A percentile compares a stretch with the other conserved stretches of the same genome.
phyloP scores from a whole-genome alignment of 2,113 vertebrate genomes.

The Acrocephalus arundinaceus region DNA sequence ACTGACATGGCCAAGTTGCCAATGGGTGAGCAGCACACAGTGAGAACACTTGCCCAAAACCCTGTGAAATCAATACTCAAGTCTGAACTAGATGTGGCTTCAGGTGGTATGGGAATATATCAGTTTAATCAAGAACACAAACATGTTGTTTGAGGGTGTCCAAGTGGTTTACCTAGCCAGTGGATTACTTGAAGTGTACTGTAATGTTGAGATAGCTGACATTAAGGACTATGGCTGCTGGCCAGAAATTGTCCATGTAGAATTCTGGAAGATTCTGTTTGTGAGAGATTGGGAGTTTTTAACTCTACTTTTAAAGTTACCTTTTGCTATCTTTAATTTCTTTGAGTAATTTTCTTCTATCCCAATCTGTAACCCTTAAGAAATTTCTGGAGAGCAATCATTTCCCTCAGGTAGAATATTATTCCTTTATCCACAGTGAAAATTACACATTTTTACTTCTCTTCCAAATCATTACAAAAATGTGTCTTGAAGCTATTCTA shows the following conservation, averaged over 20 bases:
- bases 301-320: not conserved
- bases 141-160: not conserved
- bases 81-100: not conserved
- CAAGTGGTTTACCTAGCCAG: not conserved
- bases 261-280: not conserved
- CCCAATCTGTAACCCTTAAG: not conserved
- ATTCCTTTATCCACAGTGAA: not conserved
- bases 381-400: not conserved
- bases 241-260: not conserved
- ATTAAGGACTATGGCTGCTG: not conserved
- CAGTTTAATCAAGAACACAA: not conserved
- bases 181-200: not conserved
- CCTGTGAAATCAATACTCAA: not conserved
- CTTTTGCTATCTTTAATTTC: not conserved
- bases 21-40: too few species aligned
- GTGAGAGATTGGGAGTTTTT: not conserved
- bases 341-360: not conserved
- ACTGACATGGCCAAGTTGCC: accelerated
- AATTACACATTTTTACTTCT: not conserved
- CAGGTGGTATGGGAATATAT: not conserved
- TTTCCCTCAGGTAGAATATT: not conserved
- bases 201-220: not conserved
- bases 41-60: not conserved
- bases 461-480: not conserved
- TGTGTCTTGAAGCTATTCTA: not conserved